Base-by-base conservation (phyloP, 1,140 invertebrate genomes). In the Penaeus chinensis region DNA sequence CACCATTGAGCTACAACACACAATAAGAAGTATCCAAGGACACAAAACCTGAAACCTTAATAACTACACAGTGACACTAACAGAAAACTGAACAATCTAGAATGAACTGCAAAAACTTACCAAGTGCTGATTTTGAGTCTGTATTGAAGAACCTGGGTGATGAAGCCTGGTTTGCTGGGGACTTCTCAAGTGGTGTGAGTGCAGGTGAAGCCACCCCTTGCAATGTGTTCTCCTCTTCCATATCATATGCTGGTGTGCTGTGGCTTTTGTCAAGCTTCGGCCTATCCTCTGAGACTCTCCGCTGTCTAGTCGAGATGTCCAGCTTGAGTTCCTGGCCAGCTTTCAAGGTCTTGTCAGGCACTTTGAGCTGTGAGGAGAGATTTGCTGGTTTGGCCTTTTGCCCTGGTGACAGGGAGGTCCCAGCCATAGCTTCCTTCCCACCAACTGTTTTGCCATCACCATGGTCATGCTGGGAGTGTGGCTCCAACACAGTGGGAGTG, bases 221-320 rank as follows among this genome's bases (percentile, higher is more conserved):
- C 8, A 82, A 32, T 27, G 82, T 74, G 27, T 82, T 84, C 19
- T 89, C 89, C 3, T 69, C 79, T 22, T 90, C 89, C 24, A 88
- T 71, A 92, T 96, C 95, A 92, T 96, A 96, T 0, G 95, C 95
- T 0, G 95, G 95, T 8, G 95, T 96, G 88, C 95, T 96, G 91
- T 95, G 94, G 90, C 95, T 95, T 92, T 96, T 96, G 92, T 96
- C 95, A 66, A 96, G 76, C 20, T 90, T 89, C 0, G 91, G 91
- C 63, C 90, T 76, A 24, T 91, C 90, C 69, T 91, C 90, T n/a
- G 90, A 91, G 13, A 91, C 85, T 62, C 89, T 84, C 18, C 82
- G 76, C 19, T 71, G 65, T 20, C 66, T 74, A 3, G 80, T 62
- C 10, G 24, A 78, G 8, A n/a, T n/a, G 61, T 78, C 74, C 7